phyloP scores from a whole-genome alignment of 2,113 vertebrate genomes.

The Alethe diademata region DNA sequence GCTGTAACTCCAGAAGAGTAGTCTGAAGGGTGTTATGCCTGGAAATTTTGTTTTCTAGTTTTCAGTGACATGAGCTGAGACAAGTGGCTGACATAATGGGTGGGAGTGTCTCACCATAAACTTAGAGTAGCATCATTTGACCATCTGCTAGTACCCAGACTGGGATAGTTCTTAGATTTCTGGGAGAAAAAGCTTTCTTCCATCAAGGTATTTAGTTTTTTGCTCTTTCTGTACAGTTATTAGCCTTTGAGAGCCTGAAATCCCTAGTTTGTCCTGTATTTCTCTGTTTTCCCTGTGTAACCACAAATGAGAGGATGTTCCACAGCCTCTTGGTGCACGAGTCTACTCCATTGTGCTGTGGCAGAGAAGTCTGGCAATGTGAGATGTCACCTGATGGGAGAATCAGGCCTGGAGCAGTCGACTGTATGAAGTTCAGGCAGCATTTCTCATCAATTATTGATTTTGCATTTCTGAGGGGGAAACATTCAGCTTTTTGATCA shows the following conservation, averaged over 20 bases:
- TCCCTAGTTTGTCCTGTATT: not conserved
- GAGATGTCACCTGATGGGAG: not conserved
- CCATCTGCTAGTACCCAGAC: not conserved
- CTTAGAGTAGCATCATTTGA: not conserved
- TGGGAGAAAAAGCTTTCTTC: not conserved
- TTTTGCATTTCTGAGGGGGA: not conserved
- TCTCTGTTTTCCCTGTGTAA: not conserved
- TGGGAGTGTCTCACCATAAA: not conserved
- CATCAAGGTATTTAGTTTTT: not conserved
- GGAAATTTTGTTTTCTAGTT: not conserved
- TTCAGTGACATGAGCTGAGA: not conserved
- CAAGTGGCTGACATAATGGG: not conserved
- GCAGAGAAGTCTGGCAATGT: not conserved
- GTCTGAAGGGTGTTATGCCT: not conserved
- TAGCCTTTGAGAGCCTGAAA: not conserved
- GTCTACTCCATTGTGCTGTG: fast-evolving
- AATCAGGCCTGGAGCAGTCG: not conserved
- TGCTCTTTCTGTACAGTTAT: not conserved
- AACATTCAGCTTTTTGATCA: not conserved
- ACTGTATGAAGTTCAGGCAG: not conserved
- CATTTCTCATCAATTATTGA: not conserved
- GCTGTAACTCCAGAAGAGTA: not conserved
- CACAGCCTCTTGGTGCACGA: not conserved
- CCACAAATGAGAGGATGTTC: not conserved
- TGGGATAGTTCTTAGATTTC: not conserved